Evolutionary conservation across 2,113 vertebrate genomes (phyloP), one percentile per base, ranked within the genome.

Genomic region (Patagioenas fasciata): DNA sequence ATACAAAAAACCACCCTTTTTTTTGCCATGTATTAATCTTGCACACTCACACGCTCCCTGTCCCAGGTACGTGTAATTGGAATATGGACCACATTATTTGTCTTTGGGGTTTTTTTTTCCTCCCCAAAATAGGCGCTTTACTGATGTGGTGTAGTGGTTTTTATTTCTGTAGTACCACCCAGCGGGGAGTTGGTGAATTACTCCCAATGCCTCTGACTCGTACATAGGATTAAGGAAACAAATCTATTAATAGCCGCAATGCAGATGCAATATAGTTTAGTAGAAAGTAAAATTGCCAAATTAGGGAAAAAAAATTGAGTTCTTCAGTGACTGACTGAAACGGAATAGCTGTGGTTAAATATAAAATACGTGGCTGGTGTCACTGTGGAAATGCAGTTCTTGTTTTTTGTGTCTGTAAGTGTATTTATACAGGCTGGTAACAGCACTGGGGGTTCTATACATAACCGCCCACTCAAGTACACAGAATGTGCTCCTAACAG

Each of bases 191-290:
- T 29, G 3, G 1, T 17, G 60, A 19, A 54, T 19, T 51, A 4
- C 5, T 62, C n/a, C 0, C 7, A 47, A 1, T 6, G 31, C 12
- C 51, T 12, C 25, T 2, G 40, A 23, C 20, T 78, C 8, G 4
- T 5, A 23, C 10, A 0, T 6, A 6, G 57, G 25, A 47, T 38
- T 74, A 64, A 87, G 60, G 51, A 4, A 82, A 38, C 42, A 48
- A 54, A 81, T 32, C 56, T 80, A 85, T 81, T 93, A 88, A 89
- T 87, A 87, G 80, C 84, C 47, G 53, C 93, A 96, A 95, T 95
- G 95, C 93, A 97, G 91, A 91, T 79, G 50, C 28, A 1, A 3
- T 19, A 13, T 6, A 26, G 24, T 13, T 64, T 5, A 32, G 28
- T 12, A 61, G 44, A 44, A 78, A 66, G 53, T 67, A 31, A 71